These are phyloP conservation scores for Oceanites oceanicus DNA, from an alignment of 2,113 vertebrate genomes.

Conservation along the genomic window DNA sequence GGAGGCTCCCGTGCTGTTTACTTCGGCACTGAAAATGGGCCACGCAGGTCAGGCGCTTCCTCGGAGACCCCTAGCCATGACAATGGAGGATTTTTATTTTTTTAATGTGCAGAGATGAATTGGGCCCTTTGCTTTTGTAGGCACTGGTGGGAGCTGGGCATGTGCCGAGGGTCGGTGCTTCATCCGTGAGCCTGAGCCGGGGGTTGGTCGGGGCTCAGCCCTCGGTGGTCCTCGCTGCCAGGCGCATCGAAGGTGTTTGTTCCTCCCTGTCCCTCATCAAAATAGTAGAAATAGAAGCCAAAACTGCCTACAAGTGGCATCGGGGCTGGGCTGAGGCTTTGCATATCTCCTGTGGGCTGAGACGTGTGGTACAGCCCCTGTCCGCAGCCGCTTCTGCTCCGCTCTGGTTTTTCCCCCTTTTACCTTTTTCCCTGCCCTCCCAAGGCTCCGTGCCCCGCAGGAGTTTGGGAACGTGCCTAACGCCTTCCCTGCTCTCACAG, in stretches of 20 bases:
- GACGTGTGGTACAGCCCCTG: neutral
- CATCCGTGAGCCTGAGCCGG: accelerated
- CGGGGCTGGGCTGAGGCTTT: neutral
- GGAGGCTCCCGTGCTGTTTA: neutral
- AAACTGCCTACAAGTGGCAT: neutral
- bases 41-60: neutral
- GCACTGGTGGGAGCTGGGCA: neutral
- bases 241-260: neutral
- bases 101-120: accelerated
- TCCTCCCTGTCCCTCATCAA: neutral
- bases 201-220: neutral
- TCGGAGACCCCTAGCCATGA: neutral
- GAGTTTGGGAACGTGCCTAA: neutral
- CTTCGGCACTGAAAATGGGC: neutral
- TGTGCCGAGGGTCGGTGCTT: neutral
- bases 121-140: neutral
- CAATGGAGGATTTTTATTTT: neutral
- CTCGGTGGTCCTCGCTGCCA: neutral
- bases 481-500: neutral
- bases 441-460: accelerated
- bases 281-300: neutral
- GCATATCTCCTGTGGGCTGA: neutral
- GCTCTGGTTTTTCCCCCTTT: neutral
- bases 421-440: neutral
- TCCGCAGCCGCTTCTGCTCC: neutral